phyloP scores from a whole-genome alignment of 2,113 vertebrate species.

The Poeciliopsis occidentalis region DNA sequence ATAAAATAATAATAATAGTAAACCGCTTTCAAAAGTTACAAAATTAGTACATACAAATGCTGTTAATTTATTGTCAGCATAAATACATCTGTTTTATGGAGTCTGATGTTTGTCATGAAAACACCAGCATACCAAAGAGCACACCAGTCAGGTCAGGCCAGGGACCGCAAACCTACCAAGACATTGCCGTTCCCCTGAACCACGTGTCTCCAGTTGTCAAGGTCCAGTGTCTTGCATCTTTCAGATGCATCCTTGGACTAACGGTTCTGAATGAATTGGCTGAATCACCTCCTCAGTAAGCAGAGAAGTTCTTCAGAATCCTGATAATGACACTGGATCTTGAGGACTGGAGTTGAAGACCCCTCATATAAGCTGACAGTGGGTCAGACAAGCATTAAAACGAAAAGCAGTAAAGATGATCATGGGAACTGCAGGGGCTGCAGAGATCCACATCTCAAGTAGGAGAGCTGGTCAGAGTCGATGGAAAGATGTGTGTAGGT shows the following conservation, averaged over 20 bases:
- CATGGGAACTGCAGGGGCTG: too few relatives aligned
- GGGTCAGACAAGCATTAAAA: not conserved
- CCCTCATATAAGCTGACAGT: too few relatives aligned
- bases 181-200: not conserved
- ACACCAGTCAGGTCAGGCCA: not conserved
- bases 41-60: not conserved
- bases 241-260: too few relatives aligned
- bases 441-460: not conserved
- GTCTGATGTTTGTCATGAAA: not conserved
- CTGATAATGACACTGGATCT: too few relatives aligned
- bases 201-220: too few relatives aligned
- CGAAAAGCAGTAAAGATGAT: not conserved
- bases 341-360: too few relatives aligned
- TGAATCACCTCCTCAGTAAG: too few relatives aligned
- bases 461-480: not conserved
- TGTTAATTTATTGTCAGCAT: not conserved
- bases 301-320: too few relatives aligned
- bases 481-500: not conserved
- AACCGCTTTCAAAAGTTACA: not conserved
- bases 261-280: too few relatives aligned
- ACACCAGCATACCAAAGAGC: too few relatives aligned
- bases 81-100: not conserved
- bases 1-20: not conserved
- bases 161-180: not conserved
- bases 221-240: too few relatives aligned